A percentile compares a stretch with the other conserved stretches of the same genome.
These are phyloP conservation scores for Petromus typicus DNA, from an alignment of 2,113 vertebrate genomes.

Conservation along the genomic window DNA sequence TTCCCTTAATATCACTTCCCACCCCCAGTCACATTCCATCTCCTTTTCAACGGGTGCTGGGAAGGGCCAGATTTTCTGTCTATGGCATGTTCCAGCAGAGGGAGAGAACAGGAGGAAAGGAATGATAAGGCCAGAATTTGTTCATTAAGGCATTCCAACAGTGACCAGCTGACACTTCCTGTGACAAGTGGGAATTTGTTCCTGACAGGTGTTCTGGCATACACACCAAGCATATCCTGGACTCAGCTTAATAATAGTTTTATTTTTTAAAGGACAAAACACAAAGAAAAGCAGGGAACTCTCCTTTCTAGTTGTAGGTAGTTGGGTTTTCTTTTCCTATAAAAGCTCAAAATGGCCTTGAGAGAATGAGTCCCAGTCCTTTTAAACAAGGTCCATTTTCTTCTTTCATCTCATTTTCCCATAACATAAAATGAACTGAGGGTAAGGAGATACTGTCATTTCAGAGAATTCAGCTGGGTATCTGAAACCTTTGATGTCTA, in stretches of 20 bases:
- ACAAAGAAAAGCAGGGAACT: slow-evolving; percentile 8
- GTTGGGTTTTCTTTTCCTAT: background rate
- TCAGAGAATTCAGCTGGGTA: slow-evolving; percentile 1
- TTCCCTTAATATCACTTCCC: background rate
- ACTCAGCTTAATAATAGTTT: background rate
- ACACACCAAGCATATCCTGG: slow-evolving; percentile 7
- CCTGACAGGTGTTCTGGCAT: slow-evolving; percentile 70
- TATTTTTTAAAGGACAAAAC: slow-evolving; percentile 46
- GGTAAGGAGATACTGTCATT: background rate
- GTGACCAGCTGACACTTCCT: slow-evolving; percentile 71
- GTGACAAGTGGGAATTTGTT: slow-evolving; percentile 72
- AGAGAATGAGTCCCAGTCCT: slow-evolving; percentile 20
- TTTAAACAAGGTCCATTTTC: slow-evolving; percentile 12
- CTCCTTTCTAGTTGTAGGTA: slow-evolving; percentile 59
- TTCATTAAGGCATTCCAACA: slow-evolving; percentile 66
- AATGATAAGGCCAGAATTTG: slow-evolving; percentile 43
- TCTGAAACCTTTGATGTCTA: background rate
- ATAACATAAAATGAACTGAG: background rate
- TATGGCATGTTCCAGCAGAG: slow-evolving; percentile 35
- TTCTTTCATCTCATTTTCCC: background rate
- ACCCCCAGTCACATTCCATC: background rate
- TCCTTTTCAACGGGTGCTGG: background rate
- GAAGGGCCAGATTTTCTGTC: slow-evolving; percentile 34
- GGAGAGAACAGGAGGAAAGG: slow-evolving; percentile 10
- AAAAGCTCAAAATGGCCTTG: slow-evolving; percentile 41